These are phyloP conservation scores for Scaptomyza flava DNA, from an alignment of 2,888 invertebrate genomes.

Conservation along the genomic window DNA sequence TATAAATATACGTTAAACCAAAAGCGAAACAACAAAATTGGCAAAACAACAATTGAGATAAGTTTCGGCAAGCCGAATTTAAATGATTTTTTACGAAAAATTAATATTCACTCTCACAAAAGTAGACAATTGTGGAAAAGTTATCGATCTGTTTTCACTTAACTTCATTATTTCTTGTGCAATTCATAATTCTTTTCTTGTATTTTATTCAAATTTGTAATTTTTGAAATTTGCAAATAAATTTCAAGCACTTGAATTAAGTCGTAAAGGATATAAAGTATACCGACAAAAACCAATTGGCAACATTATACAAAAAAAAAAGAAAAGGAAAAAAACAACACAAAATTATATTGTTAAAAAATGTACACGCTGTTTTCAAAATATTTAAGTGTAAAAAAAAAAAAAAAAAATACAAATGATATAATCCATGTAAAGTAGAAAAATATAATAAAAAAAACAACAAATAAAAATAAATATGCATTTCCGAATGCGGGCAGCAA, in stretches of 20 bases:
- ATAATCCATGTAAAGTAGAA: constrained; percentile 68
- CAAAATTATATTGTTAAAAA: constrained; percentile 66
- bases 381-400: constrained; percentile 35
- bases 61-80: constrained; percentile 33
- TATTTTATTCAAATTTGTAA: constrained; percentile 13
- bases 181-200: constrained; percentile 45
- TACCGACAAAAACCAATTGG: constrained; percentile 76
- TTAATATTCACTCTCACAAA: too few relatives aligned
- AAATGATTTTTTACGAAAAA: constrained; percentile 17
- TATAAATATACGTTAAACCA: constrained; percentile 28
- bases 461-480: constrained; percentile 29
- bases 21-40: constrained; percentile 36
- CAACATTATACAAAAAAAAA: constrained; percentile 38
- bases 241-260: constrained; percentile 64
- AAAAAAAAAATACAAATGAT: constrained; percentile 36
- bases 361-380: constrained; percentile 53
- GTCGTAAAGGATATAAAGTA: constrained; percentile 82
- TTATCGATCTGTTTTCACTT: constrained; percentile 39
- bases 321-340: constrained; percentile 15
- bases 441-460: constrained; percentile 46
- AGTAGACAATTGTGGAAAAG: constrained; percentile 4
- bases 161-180: constrained; percentile 57
- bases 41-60: constrained; percentile 8
- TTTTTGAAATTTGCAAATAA: constrained; percentile 24
- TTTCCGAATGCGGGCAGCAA: constrained; percentile 37